Evolutionary conservation across 1,140 invertebrate species (phyloP).

Genomic region (Drosophila mauritiana): DNA sequence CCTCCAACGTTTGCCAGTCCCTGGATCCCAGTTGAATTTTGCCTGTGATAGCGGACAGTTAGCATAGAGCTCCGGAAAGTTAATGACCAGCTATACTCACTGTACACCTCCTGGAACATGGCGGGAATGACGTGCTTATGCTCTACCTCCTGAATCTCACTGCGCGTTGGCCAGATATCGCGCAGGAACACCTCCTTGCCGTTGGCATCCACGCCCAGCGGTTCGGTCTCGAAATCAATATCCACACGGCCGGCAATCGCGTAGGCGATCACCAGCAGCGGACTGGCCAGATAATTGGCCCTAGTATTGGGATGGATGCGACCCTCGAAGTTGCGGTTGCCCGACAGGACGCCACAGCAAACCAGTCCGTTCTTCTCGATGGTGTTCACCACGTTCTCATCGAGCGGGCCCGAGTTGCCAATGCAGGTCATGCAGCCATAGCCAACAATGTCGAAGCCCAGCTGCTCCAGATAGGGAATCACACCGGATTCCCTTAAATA

Average conservation of each 20-base stretch:
- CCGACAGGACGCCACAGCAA: conserved; percentile 97
- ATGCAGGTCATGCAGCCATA: conserved; percentile 99
- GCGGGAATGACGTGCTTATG: conserved; percentile 95
- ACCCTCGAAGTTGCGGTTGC: conserved; percentile 99
- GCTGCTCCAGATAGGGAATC: conserved; percentile 92
- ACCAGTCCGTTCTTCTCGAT: conserved; percentile 98
- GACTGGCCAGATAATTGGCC: conserved; percentile 98
- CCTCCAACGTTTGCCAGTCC: conserved; percentile 93
- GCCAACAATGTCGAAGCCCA: conserved; percentile 97
- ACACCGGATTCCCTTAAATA: conserved; percentile 95
- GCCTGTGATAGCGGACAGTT: conserved; percentile 68
- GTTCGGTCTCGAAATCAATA: conserved; percentile 97
- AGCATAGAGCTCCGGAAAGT: too few species aligned
- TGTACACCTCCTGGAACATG: conserved; percentile 96
- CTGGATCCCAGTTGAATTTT: conserved; percentile 94
- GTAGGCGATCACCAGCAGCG: conserved; percentile 98
- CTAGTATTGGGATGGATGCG: conserved; percentile 97
- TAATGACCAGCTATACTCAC: conserved; percentile 36
- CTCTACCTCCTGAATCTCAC: conserved; percentile 96
- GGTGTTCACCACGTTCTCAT: conserved; percentile 94
- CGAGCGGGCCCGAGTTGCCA: conserved; percentile 97
- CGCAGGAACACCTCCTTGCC: conserved; percentile 92
- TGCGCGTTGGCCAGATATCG: conserved; percentile 98
- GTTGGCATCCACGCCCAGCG: conserved; percentile 89
- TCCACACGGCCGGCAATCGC: conserved; percentile 96